These are phyloP conservation scores for Cydia amplana DNA, from an alignment of 1,140 invertebrate species.

Conservation along the genomic window DNA sequence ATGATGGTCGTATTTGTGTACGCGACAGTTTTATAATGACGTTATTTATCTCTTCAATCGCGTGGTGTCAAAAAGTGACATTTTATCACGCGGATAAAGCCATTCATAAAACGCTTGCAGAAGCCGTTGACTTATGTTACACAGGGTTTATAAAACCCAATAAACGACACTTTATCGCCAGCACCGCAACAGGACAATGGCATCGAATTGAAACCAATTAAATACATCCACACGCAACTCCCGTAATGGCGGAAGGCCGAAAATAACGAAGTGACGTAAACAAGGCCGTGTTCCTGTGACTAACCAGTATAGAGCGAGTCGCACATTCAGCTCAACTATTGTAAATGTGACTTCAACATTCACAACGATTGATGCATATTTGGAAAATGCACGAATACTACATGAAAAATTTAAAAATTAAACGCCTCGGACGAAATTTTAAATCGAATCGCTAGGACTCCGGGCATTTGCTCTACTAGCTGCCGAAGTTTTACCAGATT, in stretches of 20 bases:
- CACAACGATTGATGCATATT: too few species aligned
- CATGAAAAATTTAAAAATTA: too few species aligned
- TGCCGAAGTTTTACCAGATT: too few species aligned
- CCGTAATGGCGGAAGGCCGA: conserved; percentile 15
- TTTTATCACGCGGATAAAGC: not conserved
- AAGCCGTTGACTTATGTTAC: not conserved
- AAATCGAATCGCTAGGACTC: too few species aligned
- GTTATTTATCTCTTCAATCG: too few species aligned
- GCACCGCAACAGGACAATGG: conserved; percentile 12
- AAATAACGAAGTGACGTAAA: conserved; percentile 27
- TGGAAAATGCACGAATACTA: too few species aligned
- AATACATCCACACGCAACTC: conserved; percentile 20
- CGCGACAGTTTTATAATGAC: too few species aligned
- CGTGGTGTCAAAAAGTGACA: too few species aligned
- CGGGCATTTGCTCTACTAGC: too few species aligned
- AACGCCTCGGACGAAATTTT: too few species aligned
- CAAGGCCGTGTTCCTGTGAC: not conserved
- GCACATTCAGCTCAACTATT: not conserved
- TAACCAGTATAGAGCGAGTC: not conserved
- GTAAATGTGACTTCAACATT: not conserved
- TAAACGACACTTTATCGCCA: conserved; percentile 5
- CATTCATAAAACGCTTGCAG: not conserved
- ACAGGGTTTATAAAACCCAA: not conserved
- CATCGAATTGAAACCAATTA: conserved; percentile 14
- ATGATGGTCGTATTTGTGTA: too few species aligned